Conservation (phyloP, 2,888 invertebrate genomes). For the Synergus gifuensis region DNA sequence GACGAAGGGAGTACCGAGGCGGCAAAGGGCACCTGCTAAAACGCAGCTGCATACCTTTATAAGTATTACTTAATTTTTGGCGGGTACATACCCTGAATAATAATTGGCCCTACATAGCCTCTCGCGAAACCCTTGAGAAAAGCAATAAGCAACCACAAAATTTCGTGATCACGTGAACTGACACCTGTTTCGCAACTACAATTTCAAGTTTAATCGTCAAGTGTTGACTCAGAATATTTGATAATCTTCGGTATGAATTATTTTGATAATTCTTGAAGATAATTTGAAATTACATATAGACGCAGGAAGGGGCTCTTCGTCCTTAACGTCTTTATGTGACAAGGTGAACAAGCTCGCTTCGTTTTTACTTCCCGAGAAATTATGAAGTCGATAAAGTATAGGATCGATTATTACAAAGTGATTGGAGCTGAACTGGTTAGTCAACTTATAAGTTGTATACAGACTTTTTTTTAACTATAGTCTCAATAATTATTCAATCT, state of each 20-base stretch:
- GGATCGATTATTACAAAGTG: background rate
- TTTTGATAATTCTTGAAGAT: too few relatives aligned
- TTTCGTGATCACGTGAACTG: background rate
- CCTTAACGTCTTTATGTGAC: background rate
- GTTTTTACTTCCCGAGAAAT: slow-evolving; percentile 18
- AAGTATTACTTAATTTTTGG: slow-evolving; percentile 37
- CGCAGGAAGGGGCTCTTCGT: background rate
- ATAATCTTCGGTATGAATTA: too few relatives aligned
- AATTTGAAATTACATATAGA: background rate
- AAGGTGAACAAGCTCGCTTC: background rate
- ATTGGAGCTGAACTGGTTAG: slow-evolving; percentile 27
- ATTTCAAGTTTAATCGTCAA: background rate
- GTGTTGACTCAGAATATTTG: background rate
- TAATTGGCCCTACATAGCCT: slow-evolving; percentile 28
- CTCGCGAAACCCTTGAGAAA: slow-evolving; percentile 6
- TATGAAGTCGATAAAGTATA: slow-evolving; percentile 13
- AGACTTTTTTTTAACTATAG: slow-evolving; percentile 10
- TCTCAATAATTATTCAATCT: slow-evolving; percentile 26
- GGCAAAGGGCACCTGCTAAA: slow-evolving; percentile 37
- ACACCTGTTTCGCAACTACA: slow-evolving; percentile 21
- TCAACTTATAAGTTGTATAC: slow-evolving; percentile 8
- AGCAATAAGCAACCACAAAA: background rate
- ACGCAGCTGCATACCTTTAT: slow-evolving; percentile 39
- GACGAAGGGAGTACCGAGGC: slow-evolving; percentile 25
- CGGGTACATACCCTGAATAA: slow-evolving; percentile 36